Conservation (phyloP, 2,888 invertebrate species). For the Sicus ferrugineus region DNA sequence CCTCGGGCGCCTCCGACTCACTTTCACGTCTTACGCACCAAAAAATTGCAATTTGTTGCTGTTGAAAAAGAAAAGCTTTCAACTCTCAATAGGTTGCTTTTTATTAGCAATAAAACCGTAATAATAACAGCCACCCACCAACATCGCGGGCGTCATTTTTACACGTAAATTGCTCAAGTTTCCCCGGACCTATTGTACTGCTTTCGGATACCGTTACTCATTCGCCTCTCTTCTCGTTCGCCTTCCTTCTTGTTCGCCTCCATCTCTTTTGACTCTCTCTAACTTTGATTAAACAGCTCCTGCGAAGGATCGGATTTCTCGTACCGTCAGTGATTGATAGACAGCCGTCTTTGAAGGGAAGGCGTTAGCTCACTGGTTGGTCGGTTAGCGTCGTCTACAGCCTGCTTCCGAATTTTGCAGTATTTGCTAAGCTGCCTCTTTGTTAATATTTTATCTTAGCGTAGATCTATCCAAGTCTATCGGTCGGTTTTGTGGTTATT, state of each 20-base stretch:
- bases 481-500: not conserved
- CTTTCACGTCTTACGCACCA: not conserved
- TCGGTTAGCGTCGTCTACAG: too few relatives aligned
- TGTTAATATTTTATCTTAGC: too few relatives aligned
- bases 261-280: conserved; percentile 3
- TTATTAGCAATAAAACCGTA: not conserved
- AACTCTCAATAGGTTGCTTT: not conserved
- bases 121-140: too few relatives aligned
- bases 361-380: not conserved
- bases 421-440: too few relatives aligned
- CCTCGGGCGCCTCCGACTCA: not conserved
- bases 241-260: not conserved
- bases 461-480: too few relatives aligned
- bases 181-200: too few relatives aligned
- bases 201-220: too few relatives aligned
- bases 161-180: too few relatives aligned
- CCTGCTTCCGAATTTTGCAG: too few relatives aligned
- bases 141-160: too few relatives aligned
- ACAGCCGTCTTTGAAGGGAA: conserved; percentile 11
- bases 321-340: conserved; percentile 39
- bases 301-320: conserved; percentile 38
- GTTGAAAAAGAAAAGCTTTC: not conserved
- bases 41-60: not conserved
- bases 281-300: conserved; percentile 36
- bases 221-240: too few relatives aligned